A percentile compares a stretch with the other conserved stretches of the same genome.
Conservation (phyloP, 2,113 vertebrate genomes). For the Synodontis membranacea region DNA sequence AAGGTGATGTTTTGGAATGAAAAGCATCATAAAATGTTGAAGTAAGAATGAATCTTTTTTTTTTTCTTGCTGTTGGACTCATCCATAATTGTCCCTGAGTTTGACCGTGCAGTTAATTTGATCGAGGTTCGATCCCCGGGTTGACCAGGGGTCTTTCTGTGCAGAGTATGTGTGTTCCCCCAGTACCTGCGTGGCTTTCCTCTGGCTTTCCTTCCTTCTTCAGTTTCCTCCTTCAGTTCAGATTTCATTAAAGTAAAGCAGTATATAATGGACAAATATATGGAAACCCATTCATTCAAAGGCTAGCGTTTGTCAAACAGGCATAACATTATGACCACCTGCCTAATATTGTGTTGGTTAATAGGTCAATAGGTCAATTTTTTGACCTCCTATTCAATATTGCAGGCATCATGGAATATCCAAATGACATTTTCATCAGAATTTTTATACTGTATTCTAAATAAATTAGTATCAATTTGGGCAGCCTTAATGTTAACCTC, state of each 20-base stretch:
- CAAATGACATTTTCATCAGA: not conserved
- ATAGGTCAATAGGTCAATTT: not conserved
- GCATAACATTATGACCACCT: too few relatives aligned
- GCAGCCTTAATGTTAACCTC: not conserved
- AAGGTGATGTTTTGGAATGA: slow-evolving; percentile 13
- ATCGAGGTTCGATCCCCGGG: too few relatives aligned
- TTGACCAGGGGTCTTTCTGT: too few relatives aligned
- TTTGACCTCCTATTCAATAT: not conserved
- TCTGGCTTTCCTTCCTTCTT: too few relatives aligned
- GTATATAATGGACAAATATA: too few relatives aligned
- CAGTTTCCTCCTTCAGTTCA: too few relatives aligned
- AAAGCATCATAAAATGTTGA: slow-evolving; percentile 6
- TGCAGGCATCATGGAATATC: not conserved
- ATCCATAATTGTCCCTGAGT: not conserved
- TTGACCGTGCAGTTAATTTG: not conserved
- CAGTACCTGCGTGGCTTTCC: too few relatives aligned
- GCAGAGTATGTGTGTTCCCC: too few relatives aligned
- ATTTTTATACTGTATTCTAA: not conserved
- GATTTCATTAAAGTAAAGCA: too few relatives aligned
- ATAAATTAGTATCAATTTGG: not conserved
- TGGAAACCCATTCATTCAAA: too few relatives aligned
- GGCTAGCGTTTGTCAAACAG: too few relatives aligned
- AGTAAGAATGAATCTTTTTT: not conserved
- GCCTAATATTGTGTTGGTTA: too few relatives aligned
- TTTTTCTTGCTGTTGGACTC: not conserved